A percentile compares a stretch with the other conserved stretches of the same genome.
phyloP scores from a whole-genome alignment of 2,888 invertebrate species.

The Eristalis intricaria region DNA sequence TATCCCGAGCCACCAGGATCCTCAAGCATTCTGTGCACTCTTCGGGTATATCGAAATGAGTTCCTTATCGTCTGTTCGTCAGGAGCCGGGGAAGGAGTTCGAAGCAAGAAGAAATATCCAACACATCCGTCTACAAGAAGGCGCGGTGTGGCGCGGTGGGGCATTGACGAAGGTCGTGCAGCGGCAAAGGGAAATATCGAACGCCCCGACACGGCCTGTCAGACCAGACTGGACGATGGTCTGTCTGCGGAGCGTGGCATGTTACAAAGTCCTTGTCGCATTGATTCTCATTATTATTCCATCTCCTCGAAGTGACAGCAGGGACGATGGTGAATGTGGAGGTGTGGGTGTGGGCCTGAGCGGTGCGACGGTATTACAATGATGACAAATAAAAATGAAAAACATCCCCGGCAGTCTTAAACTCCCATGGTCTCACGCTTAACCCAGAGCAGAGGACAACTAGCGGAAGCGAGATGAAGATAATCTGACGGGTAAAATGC shows the following conservation, averaged over 20 bases:
- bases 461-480: background rate
- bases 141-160: background rate
- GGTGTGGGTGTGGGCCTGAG: background rate
- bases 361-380: constrained; percentile 36
- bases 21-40: constrained; percentile 37
- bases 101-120: background rate
- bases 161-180: background rate
- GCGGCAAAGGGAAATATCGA: constrained; percentile 40
- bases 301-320: constrained; percentile 30
- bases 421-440: constrained; percentile 43
- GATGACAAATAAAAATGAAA: constrained; percentile 61
- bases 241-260: constrained; percentile 26
- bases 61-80: constrained; percentile 26
- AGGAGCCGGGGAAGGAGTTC: constrained; percentile 2
- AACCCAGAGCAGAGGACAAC: background rate
- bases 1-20: constrained; percentile 29
- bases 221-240: constrained; percentile 14
- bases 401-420: constrained; percentile 37
- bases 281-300: constrained; percentile 65
- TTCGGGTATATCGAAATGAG: constrained; percentile 37
- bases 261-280: constrained; percentile 32
- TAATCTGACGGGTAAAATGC: constrained; percentile 64
- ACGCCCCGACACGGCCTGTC: constrained; percentile 9
- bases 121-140: constrained; percentile 57
- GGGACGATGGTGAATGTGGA: background rate